Conservation (phyloP, 2,888 invertebrate species). For the Alloplasta piceator region DNA sequence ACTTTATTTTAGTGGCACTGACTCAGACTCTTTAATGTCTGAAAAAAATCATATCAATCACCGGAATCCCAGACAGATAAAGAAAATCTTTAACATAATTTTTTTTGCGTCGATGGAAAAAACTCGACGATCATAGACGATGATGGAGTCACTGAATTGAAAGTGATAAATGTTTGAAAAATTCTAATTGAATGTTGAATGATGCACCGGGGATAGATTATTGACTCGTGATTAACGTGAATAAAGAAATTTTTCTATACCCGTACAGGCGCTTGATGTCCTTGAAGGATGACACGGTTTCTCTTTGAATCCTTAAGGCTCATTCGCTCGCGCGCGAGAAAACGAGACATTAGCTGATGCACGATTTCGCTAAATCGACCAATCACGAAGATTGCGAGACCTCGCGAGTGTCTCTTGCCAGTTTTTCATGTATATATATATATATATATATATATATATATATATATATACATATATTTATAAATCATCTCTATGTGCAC, state of each 20-base stretch:
- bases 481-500: not conserved
- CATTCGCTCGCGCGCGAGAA: conserved; percentile 22
- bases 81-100: not conserved
- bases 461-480: no score
- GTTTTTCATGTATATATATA: no score
- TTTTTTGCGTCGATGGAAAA: not conserved
- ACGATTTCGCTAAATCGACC: conserved; percentile 64
- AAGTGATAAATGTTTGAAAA: not conserved
- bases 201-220: conserved; percentile 5
- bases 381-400: conserved; percentile 65
- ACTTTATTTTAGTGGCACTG: not conserved
- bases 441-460: no score
- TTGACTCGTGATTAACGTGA: conserved; percentile 14
- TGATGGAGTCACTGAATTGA: not conserved
- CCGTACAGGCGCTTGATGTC: conserved; percentile 47
- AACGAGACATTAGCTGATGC: conserved; percentile 52
- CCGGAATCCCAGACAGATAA: not conserved
- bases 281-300: conserved; percentile 68
- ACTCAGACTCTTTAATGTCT: not conserved
- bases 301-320: conserved; percentile 58
- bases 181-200: not conserved
- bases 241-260: not conserved
- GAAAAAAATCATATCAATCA: not conserved
- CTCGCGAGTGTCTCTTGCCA: conserved; percentile 34
- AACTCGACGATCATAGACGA: not conserved